phyloP scores from a whole-genome alignment of 2,113 vertebrate species.

The Verasper variegatus region DNA sequence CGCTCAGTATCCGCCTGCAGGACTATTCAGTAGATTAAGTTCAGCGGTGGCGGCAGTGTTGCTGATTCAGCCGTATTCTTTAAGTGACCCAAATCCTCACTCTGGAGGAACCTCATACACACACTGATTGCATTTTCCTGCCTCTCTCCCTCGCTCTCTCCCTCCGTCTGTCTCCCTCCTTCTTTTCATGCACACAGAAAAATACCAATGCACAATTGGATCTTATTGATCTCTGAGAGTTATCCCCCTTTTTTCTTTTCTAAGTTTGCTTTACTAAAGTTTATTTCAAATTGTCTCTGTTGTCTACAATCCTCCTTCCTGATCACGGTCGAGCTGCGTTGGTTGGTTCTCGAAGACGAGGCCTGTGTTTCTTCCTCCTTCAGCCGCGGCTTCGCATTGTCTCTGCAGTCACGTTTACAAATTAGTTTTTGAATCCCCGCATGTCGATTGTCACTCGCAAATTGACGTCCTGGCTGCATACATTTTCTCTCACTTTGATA shows the following conservation, averaged over 20 bases:
- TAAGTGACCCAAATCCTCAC: conserved; percentile 83
- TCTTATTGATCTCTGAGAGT: conserved; percentile 62
- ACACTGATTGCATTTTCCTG: conserved; percentile 67
- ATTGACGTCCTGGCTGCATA: conserved; percentile 60
- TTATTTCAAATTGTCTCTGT: conserved; percentile 1
- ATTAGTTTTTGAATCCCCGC: neutral
- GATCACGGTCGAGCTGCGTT: conserved; percentile 50
- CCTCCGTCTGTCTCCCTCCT: conserved; percentile 34
- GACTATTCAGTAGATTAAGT: conserved; percentile 82
- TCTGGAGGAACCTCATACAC: conserved; percentile 72
- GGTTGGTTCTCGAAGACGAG: conserved; percentile 46
- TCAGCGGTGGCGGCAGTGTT: conserved; percentile 73
- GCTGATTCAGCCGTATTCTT: conserved; percentile 84
- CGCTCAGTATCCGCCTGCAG: conserved; percentile 69
- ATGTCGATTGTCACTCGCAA: conserved; percentile 52
- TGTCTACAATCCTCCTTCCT: conserved; percentile 44
- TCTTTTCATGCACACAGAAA: conserved; percentile 34
- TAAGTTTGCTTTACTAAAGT: too few species aligned
- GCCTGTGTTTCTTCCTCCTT: conserved; percentile 11
- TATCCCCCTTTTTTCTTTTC: conserved; percentile 42
- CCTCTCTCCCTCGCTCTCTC: conserved; percentile 27
- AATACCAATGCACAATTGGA: conserved; percentile 53
- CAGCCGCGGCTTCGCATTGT: neutral
- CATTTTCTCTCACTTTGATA: conserved; percentile 68
- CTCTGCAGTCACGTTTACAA: too few species aligned